Base-by-base conservation (phyloP, 2,797 vertebrate species). In the Anabacerthia variegaticeps region DNA sequence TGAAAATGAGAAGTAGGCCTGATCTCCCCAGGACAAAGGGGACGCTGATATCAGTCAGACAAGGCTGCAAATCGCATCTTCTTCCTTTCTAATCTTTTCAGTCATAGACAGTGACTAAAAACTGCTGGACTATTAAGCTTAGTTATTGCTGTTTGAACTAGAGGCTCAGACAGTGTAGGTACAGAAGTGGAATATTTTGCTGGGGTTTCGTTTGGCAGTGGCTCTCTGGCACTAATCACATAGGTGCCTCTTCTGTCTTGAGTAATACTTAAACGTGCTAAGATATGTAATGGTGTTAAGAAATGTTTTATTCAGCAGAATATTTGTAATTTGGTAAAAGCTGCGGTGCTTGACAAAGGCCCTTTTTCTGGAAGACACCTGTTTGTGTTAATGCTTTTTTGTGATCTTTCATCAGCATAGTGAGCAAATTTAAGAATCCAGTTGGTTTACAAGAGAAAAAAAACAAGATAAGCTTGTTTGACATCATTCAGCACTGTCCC, bases 291-390 rank as follows among this genome's bases (percentile, higher is more conserved):
- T 85, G 34, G n/a, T 58, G 68, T 96, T 94, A 88, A 89, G 84
- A 95, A 95, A 81, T 44, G 65, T 85, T 88, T 41, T 72, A 54
- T 93, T 96, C 85, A 91, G 82, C 79, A 89, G 54, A 91, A 78
- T 20, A 59, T 46, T 12, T 88, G 43, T 75, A 54, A 83, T 91
- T 92, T 75, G 49, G 75, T 88, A 81, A 61, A 95, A 92, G 92
- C 41, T 89, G 43, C 28, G 59, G 51, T 59, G 30, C 68, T 20
- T 92, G 62, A 85, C 43, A 43, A 41, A 94, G 74, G 24, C n/a
- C 7, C 19, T 54, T 63, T 80, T 80, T 77, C 72, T 85, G 62
- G 41, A 80, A 92, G 73, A 59, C 75, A 68, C 39, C 65, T 93
- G 34, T 82, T 90, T 41, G 39, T 0, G 0, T 92, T 59, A 52